Base-by-base conservation (phyloP, 2,888 invertebrate species). In the Cephus runcator region DNA sequence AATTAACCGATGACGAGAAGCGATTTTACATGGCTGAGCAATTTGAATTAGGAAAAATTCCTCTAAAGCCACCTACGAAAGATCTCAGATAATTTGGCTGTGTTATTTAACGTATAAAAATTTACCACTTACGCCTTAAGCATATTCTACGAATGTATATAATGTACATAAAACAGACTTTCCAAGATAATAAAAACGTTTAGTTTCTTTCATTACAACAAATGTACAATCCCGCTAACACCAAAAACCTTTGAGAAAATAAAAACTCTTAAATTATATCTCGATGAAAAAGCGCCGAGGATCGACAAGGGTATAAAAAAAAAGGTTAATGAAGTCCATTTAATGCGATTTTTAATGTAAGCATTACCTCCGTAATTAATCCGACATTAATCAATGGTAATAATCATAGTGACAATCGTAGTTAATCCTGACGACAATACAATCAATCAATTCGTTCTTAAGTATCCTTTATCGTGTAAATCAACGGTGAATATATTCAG, bases 1-100 rank as follows among this genome's bases (percentile, higher is more conserved):
- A 82, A 23, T 80, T 91, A 9, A 90, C 90, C 3, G 89, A 90
- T 23, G 89, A 90, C 3, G 91, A 91, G 71, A 91, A 89, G 76
- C 85, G 40, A 23, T 82, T 84, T 69, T 91, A 85, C 31, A 56
- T 86, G 11, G 83, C 88, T 0, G 86, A 88, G 6, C 81, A 84
- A 75, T 91, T 91, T 78, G 56, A 76, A 3, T 81, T 90, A 6
- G 88, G 89, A 0, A 88, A 88, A 73, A 89, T 91, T 76, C 91
- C 91, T 0, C 31, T 89, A 0, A 87, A 87, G 79, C 87, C 91
- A 30, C 91, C 91, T 11, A 87, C 88, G 4, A 89, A 88, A 82
- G 90, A 88, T 68, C 78, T 91, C 23, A 86, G 88, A 40, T 90
- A 79, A 88, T 56, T 34, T 6, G 23, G 56, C 23, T 56, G 56